Percentiles rank a stretch among this genome's conserved stretches.
These are phyloP conservation scores for Bombus fervidus DNA, from an alignment of 1,140 invertebrate genomes.

Conservation along the genomic window DNA sequence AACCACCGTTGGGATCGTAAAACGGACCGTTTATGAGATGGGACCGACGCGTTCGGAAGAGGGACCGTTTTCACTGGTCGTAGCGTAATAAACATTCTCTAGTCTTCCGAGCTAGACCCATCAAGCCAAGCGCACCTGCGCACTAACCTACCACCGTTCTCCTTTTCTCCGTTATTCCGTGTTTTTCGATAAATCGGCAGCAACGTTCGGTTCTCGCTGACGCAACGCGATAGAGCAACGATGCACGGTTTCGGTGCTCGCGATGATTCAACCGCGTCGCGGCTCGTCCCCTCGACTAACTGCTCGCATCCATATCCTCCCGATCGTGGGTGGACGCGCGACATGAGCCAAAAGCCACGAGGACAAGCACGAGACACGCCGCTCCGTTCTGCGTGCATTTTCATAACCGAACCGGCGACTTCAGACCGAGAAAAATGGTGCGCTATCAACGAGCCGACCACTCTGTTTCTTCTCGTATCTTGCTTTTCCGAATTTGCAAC, in stretches of 20 bases:
- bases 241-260: not conserved
- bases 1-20: conserved; percentile 74
- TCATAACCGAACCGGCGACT: conserved; percentile 61
- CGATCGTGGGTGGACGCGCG: conserved; percentile 78
- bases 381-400: conserved; percentile 63
- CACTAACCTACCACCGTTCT: not conserved
- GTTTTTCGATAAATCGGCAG: not conserved
- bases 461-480: too few species aligned
- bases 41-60: conserved; percentile 64
- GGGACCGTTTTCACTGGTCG: conserved; percentile 63
- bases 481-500: not conserved
- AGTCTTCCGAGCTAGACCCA: conserved; percentile 38
- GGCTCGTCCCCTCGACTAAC: conserved; percentile 73
- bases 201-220: not conserved
- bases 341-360: conserved; percentile 76
- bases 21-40: conserved; percentile 74
- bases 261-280: conserved; percentile 73
- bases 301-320: conserved; percentile 77
- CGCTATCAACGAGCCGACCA: not conserved
- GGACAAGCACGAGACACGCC: conserved; percentile 77
- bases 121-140: conserved; percentile 29
- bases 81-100: conserved; percentile 60
- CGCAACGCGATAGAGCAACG: not conserved
- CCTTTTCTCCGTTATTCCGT: not conserved
- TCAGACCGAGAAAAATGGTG: conserved; percentile 45